Percentiles rank a stretch among this genome's conserved stretches.
These are phyloP conservation scores for Drosophila dives DNA, from an alignment of 2,888 invertebrate species.

Conservation along the genomic window DNA sequence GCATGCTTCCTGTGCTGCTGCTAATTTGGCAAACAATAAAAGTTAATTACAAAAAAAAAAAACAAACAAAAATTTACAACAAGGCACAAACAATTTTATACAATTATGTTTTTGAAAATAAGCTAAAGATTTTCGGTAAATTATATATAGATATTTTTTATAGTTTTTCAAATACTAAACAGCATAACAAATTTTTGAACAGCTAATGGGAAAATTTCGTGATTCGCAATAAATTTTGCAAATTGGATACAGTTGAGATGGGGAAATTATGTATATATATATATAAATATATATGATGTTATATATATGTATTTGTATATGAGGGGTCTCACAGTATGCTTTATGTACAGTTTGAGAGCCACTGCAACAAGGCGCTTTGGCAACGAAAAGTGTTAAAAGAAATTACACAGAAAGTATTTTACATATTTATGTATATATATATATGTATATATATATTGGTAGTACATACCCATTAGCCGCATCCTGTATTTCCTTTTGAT, in stretches of 20 bases:
- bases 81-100: conserved; percentile 56
- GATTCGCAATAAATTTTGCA: conserved; percentile 44
- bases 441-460: not conserved
- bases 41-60: conserved; percentile 61
- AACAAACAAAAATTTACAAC: conserved; percentile 28
- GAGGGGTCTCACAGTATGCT: conserved; percentile 37
- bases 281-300: conserved; percentile 9
- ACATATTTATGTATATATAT: not conserved
- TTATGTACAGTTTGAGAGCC: conserved; percentile 58
- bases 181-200: conserved; percentile 81
- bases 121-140: conserved; percentile 27
- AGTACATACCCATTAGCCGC: conserved; percentile 93
- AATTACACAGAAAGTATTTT: conserved; percentile 12
- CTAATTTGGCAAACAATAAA: conserved; percentile 69
- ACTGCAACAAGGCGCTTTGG: conserved; percentile 42
- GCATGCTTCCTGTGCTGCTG: conserved; percentile 59
- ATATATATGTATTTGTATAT: conserved; percentile 27
- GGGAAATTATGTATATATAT: not conserved
- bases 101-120: conserved; percentile 32
- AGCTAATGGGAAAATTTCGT: conserved; percentile 46
- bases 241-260: conserved; percentile 24
- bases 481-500: conserved; percentile 94
- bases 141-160: conserved; percentile 9
- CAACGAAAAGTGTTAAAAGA: conserved; percentile 40
- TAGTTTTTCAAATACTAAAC: conserved; percentile 64